Base-by-base conservation (phyloP, 1,140 invertebrate species). In the Drosophila trapezifrons region DNA sequence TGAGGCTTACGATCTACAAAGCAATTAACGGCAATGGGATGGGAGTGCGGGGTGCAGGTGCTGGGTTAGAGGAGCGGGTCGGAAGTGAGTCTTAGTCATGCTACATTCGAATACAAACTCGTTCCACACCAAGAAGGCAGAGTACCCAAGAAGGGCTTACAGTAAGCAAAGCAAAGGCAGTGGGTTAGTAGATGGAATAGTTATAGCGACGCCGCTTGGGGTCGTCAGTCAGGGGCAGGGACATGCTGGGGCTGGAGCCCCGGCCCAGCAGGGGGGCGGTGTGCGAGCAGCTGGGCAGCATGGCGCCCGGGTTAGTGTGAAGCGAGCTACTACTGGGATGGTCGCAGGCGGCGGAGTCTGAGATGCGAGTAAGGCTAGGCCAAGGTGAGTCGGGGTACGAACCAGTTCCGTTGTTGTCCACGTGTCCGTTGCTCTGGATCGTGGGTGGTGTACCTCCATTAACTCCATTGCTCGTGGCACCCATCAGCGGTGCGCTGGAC, bases 151-250 rank as follows among this genome's bases (percentile, higher is more conserved):
- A 42, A 32, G 27, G 52, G 40, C n/a, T 46, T 37, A 76, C 38
- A 54, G 32, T 18, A 73, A 10, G 66, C n/a, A 32, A 51, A 74
- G 54, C 32, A 38, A 45, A 43, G 66, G 51, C 66, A 54, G 35
- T 37, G 52, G 52, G 49, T 90, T 78, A 91, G 69, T 85, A 91
- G 29, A 91, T 77, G 10, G 90, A 91, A 79, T 91, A 91, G 55
- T 70, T 85, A 66, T 91, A 91, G 43, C 79, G 90, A 49, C 90
- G 90, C 76, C 81, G 84, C 22, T 72, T 76, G 52, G 59, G 20
- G 43, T 63, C 64, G 13, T 54, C 65, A 29, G 45, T 42, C 32
- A 78, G 27, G 47, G 74, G 62, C 52, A 60, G 42, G 27, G 81
- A 85, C 56, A 73, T 72, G 42, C 63, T 76, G 38, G 70, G 77